Conservation (phyloP, 1,140 invertebrate species). For the Daktulosphaira vitifoliae region DNA sequence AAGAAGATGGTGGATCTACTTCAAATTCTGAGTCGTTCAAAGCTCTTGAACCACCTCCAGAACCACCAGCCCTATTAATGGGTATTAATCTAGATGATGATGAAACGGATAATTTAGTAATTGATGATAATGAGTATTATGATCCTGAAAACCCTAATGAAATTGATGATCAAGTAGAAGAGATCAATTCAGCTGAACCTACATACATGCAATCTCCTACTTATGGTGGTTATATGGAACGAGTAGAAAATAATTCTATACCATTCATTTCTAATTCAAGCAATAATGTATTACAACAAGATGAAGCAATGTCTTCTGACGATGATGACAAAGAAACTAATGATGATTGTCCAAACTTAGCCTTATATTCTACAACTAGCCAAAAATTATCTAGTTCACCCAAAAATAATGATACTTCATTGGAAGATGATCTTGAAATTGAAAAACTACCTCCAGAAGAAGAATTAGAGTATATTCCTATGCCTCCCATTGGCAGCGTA, state of each 20-base stretch:
- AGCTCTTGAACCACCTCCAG: slow-evolving; percentile 45
- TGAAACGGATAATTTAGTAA: slow-evolving; percentile 46
- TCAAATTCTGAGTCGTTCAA: slow-evolving; percentile 38
- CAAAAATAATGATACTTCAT: slow-evolving; percentile 34
- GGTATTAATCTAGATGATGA: slow-evolving; percentile 45
- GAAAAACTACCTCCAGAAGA: slow-evolving; percentile 42
- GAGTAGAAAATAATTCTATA: slow-evolving; percentile 37
- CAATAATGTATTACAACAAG: slow-evolving; percentile 40
- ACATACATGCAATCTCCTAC: slow-evolving; percentile 32
- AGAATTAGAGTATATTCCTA: slow-evolving; percentile 42
- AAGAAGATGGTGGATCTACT: slow-evolving; percentile 41
- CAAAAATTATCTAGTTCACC: slow-evolving; percentile 50
- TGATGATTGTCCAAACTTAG: slow-evolving; percentile 71
- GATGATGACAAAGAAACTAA: slow-evolving; percentile 52
- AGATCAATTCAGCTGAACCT: slow-evolving; percentile 39
- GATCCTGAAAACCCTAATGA: slow-evolving; percentile 58
- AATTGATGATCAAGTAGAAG: slow-evolving; percentile 44
- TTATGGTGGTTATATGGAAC: slow-evolving; percentile 37
- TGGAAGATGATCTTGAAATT: slow-evolving; percentile 38
- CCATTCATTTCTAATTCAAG: slow-evolving; percentile 16
- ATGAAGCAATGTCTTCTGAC: slow-evolving; percentile 38
- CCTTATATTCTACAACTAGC: slow-evolving; percentile 68
- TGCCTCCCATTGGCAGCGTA: slow-evolving; percentile 44
- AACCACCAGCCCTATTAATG: slow-evolving; percentile 48
- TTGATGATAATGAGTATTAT: slow-evolving; percentile 54